Conservation (phyloP, 2,888 invertebrate species). For the Aspidapion aeneum region DNA sequence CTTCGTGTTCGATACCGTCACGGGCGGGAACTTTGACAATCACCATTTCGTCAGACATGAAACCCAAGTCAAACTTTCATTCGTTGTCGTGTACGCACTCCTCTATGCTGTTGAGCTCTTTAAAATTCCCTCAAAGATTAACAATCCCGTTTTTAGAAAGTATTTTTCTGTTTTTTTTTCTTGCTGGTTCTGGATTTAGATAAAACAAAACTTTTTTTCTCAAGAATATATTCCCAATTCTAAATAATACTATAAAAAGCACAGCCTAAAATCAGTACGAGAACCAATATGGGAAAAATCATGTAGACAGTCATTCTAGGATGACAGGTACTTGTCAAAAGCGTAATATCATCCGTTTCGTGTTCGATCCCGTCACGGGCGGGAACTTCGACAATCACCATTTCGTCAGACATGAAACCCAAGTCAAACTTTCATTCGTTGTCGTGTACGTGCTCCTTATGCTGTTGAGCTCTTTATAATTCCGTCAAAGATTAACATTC, state of each 20-base stretch:
- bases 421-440: constrained; percentile 75
- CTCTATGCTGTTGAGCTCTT: too few relatives aligned
- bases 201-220: too few relatives aligned
- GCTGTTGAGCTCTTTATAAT: too few relatives aligned
- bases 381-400: constrained; percentile 81
- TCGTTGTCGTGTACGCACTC: constrained; percentile 73
- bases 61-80: constrained; percentile 69
- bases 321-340: constrained; percentile 73
- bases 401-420: constrained; percentile 68
- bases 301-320: constrained; percentile 77
- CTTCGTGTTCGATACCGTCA: constrained; percentile 75
- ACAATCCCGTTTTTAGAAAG: too few relatives aligned
- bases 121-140: constrained; percentile 58
- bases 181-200: too few relatives aligned
- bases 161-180: too few relatives aligned
- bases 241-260: too few relatives aligned
- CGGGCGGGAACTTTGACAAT: constrained; percentile 81
- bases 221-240: too few relatives aligned
- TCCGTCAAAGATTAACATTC: too few relatives aligned
- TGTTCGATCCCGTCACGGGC: constrained; percentile 76
- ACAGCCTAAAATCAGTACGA: constrained; percentile 73
- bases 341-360: constrained; percentile 67
- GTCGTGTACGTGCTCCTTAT: constrained; percentile 70
- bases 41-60: constrained; percentile 74
- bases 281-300: constrained; percentile 73